These are phyloP conservation scores for Magallana ariakensis DNA, from an alignment of 1,140 invertebrate genomes.

Conservation along the genomic window DNA sequence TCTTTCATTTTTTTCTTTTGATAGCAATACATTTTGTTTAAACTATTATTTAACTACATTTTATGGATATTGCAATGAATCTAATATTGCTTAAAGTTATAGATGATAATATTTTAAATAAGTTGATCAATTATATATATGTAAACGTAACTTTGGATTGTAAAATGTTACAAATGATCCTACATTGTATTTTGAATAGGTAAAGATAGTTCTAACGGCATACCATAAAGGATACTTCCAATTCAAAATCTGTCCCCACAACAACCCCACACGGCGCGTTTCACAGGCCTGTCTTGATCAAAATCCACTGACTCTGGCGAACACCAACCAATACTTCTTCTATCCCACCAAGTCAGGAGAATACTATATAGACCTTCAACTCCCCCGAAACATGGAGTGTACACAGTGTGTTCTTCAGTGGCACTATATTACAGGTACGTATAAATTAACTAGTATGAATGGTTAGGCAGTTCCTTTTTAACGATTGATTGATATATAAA, in stretches of 20 bases:
- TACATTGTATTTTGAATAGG: neutral
- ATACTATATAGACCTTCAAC: conserved; percentile 62
- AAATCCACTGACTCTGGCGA: conserved; percentile 58
- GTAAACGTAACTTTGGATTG: too few species aligned
- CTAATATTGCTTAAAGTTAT: too few species aligned
- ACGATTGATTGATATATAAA: too few species aligned
- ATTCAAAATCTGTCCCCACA: conserved; percentile 60
- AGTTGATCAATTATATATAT: too few species aligned
- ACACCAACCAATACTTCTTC: neutral
- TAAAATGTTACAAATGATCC: too few species aligned
- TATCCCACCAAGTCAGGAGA: neutral
- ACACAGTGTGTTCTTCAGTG: conserved; percentile 93
- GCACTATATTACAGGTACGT: conserved; percentile 88
- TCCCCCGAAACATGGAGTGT: conserved; percentile 91
- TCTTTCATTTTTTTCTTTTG: conserved; percentile 69
- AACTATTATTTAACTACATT: too few species aligned
- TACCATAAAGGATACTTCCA: conserved; percentile 65
- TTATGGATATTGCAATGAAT: too few species aligned
- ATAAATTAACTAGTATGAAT: too few species aligned
- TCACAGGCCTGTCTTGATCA: conserved; percentile 57
- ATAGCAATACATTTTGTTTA: neutral
- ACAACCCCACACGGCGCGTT: conserved; percentile 51
- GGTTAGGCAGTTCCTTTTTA: too few species aligned
- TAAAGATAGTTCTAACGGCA: conserved; percentile 66
- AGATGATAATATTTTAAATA: too few species aligned